phyloP scores from a whole-genome alignment of 2,113 vertebrate species.

The Australoheros scitulus region DNA sequence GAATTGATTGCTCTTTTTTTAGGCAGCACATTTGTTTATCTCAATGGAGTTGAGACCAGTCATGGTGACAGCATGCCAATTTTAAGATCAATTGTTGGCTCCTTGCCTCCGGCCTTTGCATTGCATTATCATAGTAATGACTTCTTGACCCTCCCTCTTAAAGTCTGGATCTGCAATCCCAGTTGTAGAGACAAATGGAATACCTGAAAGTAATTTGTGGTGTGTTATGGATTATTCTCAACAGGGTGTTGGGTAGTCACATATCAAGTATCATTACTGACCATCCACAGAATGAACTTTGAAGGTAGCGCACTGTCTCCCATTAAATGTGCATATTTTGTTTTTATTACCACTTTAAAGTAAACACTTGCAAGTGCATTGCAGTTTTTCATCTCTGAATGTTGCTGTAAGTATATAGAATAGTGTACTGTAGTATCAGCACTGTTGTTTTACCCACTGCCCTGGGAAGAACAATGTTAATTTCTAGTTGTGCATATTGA shows the following conservation, averaged over 20 bases:
- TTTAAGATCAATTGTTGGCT: slow-evolving; percentile 80
- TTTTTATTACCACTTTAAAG: background rate
- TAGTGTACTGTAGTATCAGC: background rate
- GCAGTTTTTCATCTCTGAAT: background rate
- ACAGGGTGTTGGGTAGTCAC: slow-evolving; percentile 1
- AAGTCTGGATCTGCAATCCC: slow-evolving; percentile 50
- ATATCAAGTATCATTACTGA: slow-evolving; percentile 20
- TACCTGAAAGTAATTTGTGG: slow-evolving; percentile 51
- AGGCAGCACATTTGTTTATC: slow-evolving; percentile 75
- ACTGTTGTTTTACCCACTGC: no score
- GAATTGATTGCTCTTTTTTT: slow-evolving; percentile 72
- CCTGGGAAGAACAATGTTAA: background rate
- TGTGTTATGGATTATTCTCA: slow-evolving; percentile 36
- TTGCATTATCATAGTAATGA: slow-evolving; percentile 82
- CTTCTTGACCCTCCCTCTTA: slow-evolving; percentile 69
- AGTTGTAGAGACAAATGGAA: slow-evolving; percentile 38
- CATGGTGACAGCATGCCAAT: slow-evolving; percentile 80
- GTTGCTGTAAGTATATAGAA: background rate
- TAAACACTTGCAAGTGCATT: background rate
- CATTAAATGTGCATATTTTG: background rate
- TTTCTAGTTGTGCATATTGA: background rate
- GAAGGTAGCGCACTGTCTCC: background rate
- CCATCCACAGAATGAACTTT: background rate
- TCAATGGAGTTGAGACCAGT: slow-evolving; percentile 66
- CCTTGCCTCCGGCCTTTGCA: slow-evolving; percentile 75